These are phyloP conservation scores for Osmerus mordax DNA, from an alignment of 2,113 vertebrate species.

Conservation along the genomic window DNA sequence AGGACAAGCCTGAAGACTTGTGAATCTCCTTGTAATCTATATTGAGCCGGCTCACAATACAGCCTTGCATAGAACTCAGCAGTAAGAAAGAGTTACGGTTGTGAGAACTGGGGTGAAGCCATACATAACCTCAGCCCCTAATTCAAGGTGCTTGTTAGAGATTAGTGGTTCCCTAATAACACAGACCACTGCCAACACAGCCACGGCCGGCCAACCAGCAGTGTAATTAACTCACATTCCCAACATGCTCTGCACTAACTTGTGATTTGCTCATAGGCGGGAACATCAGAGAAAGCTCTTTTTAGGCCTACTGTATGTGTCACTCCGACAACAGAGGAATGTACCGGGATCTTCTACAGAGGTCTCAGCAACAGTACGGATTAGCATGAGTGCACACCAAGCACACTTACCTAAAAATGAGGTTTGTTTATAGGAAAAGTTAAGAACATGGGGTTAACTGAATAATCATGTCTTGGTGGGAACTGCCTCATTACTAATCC, in stretches of 20 bases:
- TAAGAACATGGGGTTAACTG: background rate
- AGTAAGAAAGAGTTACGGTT: slow-evolving; percentile 30
- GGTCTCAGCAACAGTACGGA: too few species aligned
- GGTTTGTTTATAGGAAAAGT: background rate
- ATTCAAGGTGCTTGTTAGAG: slow-evolving; percentile 40
- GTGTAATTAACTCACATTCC: slow-evolving; percentile 51
- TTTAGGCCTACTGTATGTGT: background rate
- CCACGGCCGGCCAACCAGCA: slow-evolving; percentile 9
- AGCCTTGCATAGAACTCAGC: background rate
- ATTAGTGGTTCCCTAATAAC: slow-evolving; percentile 46
- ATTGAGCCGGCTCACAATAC: background rate
- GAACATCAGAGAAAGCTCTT: slow-evolving; percentile 34
- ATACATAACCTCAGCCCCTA: slow-evolving; percentile 21
- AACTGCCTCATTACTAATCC: background rate
- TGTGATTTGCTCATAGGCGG: slow-evolving; percentile 10
- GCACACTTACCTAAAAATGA: too few species aligned
- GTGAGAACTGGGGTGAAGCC: slow-evolving; percentile 25
- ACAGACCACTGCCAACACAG: slow-evolving; percentile 17
- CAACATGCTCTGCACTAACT: slow-evolving; percentile 33
- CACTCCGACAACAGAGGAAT: background rate
- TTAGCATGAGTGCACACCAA: too few species aligned
- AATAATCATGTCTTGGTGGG: background rate
- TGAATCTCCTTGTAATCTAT: background rate
- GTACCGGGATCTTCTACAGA: background rate
- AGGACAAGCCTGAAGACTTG: background rate